Conservation (phyloP, 2,113 vertebrate species). For the Ceuthmochares aereus region DNA sequence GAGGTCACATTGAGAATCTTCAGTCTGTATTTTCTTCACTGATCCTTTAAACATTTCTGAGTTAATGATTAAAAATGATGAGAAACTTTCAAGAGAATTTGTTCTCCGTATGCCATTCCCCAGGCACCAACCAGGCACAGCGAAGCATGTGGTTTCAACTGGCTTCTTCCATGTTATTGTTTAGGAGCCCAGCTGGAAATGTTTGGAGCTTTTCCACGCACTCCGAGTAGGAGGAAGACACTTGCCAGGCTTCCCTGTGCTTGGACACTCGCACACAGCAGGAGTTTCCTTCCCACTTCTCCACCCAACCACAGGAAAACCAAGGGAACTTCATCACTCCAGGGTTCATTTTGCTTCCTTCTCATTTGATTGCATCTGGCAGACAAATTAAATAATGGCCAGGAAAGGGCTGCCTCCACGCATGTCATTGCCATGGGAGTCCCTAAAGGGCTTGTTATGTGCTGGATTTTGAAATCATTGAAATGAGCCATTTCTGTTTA, state of each 20-base stretch:
- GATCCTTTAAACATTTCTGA: not conserved
- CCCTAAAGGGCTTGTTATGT: not conserved
- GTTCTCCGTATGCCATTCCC: not conserved
- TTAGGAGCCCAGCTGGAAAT: not conserved
- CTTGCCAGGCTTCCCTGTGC: not conserved
- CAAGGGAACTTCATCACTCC: not conserved
- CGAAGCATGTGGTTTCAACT: not conserved
- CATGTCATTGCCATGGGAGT: not conserved
- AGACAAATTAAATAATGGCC: not conserved
- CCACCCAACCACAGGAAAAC: not conserved
- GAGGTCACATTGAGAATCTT: not conserved
- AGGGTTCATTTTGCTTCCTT: not conserved
- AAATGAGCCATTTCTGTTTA: conserved; percentile 38
- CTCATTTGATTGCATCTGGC: not conserved
- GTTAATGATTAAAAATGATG: not conserved
- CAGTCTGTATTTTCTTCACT: not conserved
- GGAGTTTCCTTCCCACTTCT: not conserved
- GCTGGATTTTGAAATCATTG: conserved; percentile 6
- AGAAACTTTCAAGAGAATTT: not conserved
- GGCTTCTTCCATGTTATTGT: not conserved
- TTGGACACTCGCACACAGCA: not conserved
- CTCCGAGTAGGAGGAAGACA: not conserved
- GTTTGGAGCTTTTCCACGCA: not conserved
- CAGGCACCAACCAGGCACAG: not conserved
- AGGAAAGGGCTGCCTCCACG: not conserved